Conservation (phyloP, 2,113 vertebrate species). For the Leucopsar rothschildi region DNA sequence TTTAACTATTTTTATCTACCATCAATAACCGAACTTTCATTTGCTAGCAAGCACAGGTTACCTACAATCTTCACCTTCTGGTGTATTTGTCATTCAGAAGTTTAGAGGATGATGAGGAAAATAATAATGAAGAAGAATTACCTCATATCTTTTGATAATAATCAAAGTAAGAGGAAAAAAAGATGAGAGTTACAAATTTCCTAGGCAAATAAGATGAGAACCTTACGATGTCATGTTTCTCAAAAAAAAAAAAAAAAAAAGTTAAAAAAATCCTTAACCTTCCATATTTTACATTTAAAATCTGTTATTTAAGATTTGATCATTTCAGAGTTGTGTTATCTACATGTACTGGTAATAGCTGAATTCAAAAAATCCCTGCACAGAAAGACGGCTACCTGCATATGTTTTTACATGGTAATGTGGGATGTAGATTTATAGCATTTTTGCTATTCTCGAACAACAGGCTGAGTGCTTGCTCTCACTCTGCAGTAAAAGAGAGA, state of each 20-base stretch:
- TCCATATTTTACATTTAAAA: neutral
- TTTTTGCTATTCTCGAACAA: neutral
- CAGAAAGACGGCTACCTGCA: neutral
- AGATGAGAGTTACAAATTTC: neutral
- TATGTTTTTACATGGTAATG: neutral
- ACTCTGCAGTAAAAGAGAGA: neutral
- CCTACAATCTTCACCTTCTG: neutral
- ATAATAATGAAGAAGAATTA: neutral
- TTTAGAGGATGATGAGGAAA: neutral
- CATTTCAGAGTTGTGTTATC: neutral
- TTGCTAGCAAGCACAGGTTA: neutral
- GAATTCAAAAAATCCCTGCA: neutral
- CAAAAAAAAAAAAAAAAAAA: neutral
- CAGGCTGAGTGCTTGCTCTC: neutral
- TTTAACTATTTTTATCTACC: neutral
- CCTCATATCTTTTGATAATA: neutral
- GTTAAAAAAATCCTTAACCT: neutral
- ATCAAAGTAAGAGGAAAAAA: neutral
- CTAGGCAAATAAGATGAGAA: neutral
- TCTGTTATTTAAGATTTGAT: neutral
- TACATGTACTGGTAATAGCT: neutral
- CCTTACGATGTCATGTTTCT: neutral
- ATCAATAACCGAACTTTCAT: neutral
- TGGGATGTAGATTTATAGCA: neutral
- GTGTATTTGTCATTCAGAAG: neutral